Conservation (phyloP, 2,113 vertebrate species). For the Sorex fumeus region DNA sequence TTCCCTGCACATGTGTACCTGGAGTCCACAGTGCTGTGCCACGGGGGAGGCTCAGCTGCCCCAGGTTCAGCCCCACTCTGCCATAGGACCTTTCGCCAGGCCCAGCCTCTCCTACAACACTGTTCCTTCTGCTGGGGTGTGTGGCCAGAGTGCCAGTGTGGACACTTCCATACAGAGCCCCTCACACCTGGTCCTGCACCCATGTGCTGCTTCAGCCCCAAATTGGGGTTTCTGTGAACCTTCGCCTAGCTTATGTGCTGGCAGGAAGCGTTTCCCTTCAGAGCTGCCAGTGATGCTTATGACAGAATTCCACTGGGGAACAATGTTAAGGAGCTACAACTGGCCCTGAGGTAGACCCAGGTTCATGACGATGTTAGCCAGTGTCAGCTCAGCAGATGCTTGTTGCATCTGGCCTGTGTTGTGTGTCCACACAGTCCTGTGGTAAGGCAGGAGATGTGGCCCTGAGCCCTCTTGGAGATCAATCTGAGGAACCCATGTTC, state of each 20-base stretch:
- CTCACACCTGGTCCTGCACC: neutral
- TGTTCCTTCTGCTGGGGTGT: neutral
- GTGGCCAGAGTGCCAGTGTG: neutral
- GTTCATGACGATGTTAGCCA: neutral
- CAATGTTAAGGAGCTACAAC: neutral
- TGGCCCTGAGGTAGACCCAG: neutral
- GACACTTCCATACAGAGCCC: too few species aligned
- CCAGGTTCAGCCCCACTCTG: fast-evolving
- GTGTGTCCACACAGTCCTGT: neutral
- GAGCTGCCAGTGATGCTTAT: neutral
- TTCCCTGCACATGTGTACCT: too few species aligned
- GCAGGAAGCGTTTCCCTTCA: neutral
- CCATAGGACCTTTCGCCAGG: too few species aligned
- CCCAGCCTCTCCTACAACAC: neutral
- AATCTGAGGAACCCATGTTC: neutral
- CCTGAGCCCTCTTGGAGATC: neutral
- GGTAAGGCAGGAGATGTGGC: neutral
- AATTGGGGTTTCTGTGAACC: neutral
- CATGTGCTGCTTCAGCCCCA: neutral
- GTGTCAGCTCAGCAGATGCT: neutral
- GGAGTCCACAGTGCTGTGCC: neutral
- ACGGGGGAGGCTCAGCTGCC: neutral
- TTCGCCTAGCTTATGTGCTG: neutral
- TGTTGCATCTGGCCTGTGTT: neutral
- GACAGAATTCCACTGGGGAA: neutral